phyloP scores from a whole-genome alignment of 2,888 invertebrate genomes.

The Reticulitermes lucifugus region DNA sequence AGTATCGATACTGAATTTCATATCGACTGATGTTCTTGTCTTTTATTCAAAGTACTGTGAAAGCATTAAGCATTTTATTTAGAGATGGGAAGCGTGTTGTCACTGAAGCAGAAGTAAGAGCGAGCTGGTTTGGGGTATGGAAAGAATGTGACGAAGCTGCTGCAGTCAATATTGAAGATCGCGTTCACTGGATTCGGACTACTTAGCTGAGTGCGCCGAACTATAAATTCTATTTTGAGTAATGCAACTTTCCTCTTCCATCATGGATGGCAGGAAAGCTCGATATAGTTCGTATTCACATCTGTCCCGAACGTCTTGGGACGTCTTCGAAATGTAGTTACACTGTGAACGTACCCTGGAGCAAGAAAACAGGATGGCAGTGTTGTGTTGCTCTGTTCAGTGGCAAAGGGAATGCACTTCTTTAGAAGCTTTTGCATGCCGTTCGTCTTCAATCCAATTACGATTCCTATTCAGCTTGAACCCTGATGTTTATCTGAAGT shows the following conservation, averaged over 20 bases:
- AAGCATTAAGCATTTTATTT: too few relatives aligned
- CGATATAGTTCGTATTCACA: slow-evolving; percentile 2
- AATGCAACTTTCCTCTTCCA: slow-evolving; percentile 25
- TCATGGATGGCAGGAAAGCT: slow-evolving; percentile 19
- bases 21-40: too few relatives aligned
- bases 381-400: not conserved
- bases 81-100: too few relatives aligned
- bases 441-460: too few relatives aligned
- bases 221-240: not conserved
- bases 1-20: too few relatives aligned
- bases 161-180: not conserved
- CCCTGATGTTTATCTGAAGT: too few relatives aligned
- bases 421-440: not conserved
- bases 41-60: too few relatives aligned
- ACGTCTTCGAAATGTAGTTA: slow-evolving; percentile 15
- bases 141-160: not conserved
- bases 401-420: not conserved
- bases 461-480: too few relatives aligned
- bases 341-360: not conserved
- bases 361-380: not conserved
- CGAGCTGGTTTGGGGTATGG: not conserved
- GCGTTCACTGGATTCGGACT: not conserved
- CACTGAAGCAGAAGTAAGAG: not conserved
- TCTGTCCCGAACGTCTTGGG: slow-evolving; percentile 23
- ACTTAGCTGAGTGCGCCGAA: slow-evolving; percentile 27